These are phyloP conservation scores for Campoletis raptor DNA, from an alignment of 2,888 invertebrate species.

Conservation along the genomic window DNA sequence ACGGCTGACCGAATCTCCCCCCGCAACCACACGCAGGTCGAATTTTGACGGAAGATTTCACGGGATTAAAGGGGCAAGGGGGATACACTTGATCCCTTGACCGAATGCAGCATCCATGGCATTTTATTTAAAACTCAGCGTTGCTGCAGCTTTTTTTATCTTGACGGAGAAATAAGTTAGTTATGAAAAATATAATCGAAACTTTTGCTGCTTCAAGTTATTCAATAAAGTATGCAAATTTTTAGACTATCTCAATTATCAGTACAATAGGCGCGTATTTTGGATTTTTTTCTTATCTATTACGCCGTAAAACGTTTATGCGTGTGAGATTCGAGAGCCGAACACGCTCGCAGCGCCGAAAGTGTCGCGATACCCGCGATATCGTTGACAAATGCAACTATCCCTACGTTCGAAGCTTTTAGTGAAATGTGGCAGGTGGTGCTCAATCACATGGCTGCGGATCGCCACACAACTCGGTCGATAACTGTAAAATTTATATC, in stretches of 20 bases:
- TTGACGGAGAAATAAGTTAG: background rate
- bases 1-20: constrained; percentile 18
- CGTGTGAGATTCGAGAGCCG: background rate
- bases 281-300: constrained; percentile 1
- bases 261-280: constrained; percentile 26
- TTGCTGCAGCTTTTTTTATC: background rate
- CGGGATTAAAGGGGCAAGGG: background rate
- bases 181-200: background rate
- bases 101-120: constrained; percentile 53
- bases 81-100: constrained; percentile 41
- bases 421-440: background rate
- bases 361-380: background rate
- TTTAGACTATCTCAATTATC: constrained; percentile 1
- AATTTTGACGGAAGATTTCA: constrained; percentile 50
- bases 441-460: background rate
- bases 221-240: constrained; percentile 21
- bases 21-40: constrained; percentile 14
- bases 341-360: background rate
- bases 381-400: background rate
- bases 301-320: constrained; percentile 7
- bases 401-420: background rate
- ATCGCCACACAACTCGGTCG: background rate
- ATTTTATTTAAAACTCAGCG: background rate
- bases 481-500: background rate
- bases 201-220: background rate